Evolutionary conservation across 1,140 invertebrate genomes (phyloP), one percentile per base, ranked within the genome.

Genomic region (Plectrocnemia conspersa): DNA sequence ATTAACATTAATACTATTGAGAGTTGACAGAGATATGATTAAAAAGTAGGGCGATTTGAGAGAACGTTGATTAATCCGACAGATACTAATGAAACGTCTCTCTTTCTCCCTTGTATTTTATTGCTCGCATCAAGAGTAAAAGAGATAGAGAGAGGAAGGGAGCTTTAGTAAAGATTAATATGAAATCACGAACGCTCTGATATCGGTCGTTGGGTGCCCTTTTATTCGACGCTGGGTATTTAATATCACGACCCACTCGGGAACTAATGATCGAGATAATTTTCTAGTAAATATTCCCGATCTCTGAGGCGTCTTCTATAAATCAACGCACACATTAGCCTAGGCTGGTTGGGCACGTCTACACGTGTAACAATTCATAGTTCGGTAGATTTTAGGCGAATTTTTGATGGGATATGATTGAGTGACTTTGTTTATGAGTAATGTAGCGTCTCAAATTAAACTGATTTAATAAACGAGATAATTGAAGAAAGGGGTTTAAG

Each of bases 121-220:
- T n/a, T n/a, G n/a, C n/a, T n/a, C n/a, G n/a, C n/a, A n/a, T n/a
- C n/a, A n/a, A n/a, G n/a, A n/a, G n/a, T n/a, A n/a, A n/a, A n/a
- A n/a, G n/a, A n/a, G n/a, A n/a, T n/a, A n/a, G n/a, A n/a, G n/a
- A n/a, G n/a, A 6, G 5, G 15, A 3, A 13, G 13, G 24, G 11
- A 5, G n/a, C 44, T 29, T 47, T 10, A 29, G 24, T 24, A 47
- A 47, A 47, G 45, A 47, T 47, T 47, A 47, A 47, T 33, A 29
- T 33, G 45, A 29, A 47, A 47, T 47, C 45, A 29, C 45, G 24
- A 46, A 44, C 41, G 38, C 38, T 41, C 38, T 18, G 38, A 41
- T 41, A 41, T 41, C 38, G 21, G 15, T 41, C 38, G 11, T n/a
- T 25, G 21, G 21, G 18, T 38, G 13, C 7, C 41, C 25, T 44